These are phyloP conservation scores for Cottus gobio DNA, from an alignment of 2,113 vertebrate species.

Conservation along the genomic window DNA sequence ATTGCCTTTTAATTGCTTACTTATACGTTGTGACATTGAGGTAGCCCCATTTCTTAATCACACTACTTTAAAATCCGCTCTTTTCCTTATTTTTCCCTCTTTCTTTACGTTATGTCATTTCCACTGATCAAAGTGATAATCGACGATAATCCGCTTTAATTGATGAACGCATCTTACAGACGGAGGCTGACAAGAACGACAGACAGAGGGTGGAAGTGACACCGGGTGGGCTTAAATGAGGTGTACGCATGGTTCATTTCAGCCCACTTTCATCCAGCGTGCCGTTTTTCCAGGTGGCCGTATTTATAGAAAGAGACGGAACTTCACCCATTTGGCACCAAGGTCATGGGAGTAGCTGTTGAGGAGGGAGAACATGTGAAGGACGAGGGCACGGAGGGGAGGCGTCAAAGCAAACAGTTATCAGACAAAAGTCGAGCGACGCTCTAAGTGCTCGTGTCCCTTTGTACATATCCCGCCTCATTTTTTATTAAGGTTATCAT, in stretches of 20 bases:
- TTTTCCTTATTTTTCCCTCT: slow-evolving; percentile 13
- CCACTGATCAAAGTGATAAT: slow-evolving; percentile 8
- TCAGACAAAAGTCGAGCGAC: slow-evolving; percentile 22
- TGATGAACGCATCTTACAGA: slow-evolving; percentile 36
- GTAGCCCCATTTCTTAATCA: slow-evolving; percentile 60
- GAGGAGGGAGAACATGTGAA: background rate
- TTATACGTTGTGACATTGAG: slow-evolving; percentile 56
- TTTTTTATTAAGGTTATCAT: slow-evolving; percentile 45
- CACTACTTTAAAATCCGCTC: slow-evolving; percentile 17
- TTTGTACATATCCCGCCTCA: background rate
- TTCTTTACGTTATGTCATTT: slow-evolving; percentile 40
- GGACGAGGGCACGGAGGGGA: background rate
- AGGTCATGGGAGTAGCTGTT: slow-evolving; percentile 35
- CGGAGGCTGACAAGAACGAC: slow-evolving; percentile 16
- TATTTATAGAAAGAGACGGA: slow-evolving; percentile 2
- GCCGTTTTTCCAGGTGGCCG: background rate
- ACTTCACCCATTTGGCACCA: slow-evolving; percentile 24
- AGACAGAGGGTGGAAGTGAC: background rate
- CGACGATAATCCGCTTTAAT: slow-evolving; percentile 11
- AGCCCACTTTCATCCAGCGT: background rate
- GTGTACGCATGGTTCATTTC: slow-evolving; percentile 15
- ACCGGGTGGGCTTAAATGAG: background rate
- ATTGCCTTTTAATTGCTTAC: slow-evolving; percentile 75
- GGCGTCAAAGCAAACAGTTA: slow-evolving; percentile 1
- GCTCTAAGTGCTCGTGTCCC: background rate